These are phyloP conservation scores for Panurus biarmicus DNA, from an alignment of 2,113 vertebrate species.

Conservation along the genomic window DNA sequence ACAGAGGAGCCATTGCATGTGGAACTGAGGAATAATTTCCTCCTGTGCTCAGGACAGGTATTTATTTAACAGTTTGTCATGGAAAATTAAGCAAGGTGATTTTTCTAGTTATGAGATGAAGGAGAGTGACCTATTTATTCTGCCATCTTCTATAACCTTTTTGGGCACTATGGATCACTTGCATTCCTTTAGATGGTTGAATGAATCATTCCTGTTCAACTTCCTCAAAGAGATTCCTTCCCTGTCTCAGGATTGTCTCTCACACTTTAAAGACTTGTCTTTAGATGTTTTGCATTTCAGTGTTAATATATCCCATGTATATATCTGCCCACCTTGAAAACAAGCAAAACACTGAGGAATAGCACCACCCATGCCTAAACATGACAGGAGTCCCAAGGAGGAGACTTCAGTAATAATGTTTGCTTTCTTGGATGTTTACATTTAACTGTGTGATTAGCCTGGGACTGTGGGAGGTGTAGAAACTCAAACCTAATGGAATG, in stretches of 20 bases:
- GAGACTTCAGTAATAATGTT: background rate
- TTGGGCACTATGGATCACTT: background rate
- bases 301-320: background rate
- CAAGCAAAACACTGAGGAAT: background rate
- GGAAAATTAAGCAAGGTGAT: background rate
- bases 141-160: background rate
- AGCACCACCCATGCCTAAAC: background rate
- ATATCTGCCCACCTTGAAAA: background rate
- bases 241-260: background rate
- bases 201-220: background rate
- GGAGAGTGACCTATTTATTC: background rate
- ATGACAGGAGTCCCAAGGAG: background rate
- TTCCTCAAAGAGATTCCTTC: background rate
- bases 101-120: background rate
- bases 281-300: background rate
- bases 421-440: background rate
- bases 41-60: background rate
- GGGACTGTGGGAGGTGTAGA: background rate
- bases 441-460: background rate
- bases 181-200: background rate
- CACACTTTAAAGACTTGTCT: background rate
- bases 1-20: background rate
- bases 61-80: background rate
- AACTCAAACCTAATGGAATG: background rate
- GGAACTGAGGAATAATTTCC: background rate